Evolutionary conservation across 2,888 invertebrate species (phyloP).

Genomic region (Allygus modestus): DNA sequence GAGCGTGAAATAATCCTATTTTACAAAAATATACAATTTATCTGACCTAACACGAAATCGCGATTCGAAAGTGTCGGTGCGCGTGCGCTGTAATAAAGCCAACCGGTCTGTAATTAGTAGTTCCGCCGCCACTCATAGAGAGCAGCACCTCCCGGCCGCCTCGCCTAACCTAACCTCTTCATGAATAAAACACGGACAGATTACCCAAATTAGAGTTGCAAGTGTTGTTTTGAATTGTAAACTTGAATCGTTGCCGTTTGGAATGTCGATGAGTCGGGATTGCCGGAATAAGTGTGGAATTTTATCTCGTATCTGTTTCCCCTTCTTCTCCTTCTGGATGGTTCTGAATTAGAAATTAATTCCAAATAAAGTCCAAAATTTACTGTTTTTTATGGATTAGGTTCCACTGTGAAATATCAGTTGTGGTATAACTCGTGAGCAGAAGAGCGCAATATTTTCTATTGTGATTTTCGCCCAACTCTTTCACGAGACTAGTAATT

Average conservation of each 20-base stretch:
- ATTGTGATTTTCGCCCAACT: too few species aligned
- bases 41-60: not conserved
- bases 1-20: not conserved
- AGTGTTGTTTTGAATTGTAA: conserved; percentile 57
- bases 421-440: too few species aligned
- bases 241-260: conserved; percentile 41
- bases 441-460: too few species aligned
- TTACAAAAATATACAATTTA: not conserved
- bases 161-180: conserved; percentile 49
- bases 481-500: too few species aligned
- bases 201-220: conserved; percentile 55
- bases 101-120: conserved; percentile 31
- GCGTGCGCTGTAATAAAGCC: conserved; percentile 17
- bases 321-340: too few species aligned
- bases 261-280: conserved; percentile 48
- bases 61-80: not conserved
- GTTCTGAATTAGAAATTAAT: too few species aligned
- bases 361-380: too few species aligned
- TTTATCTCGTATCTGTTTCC: not conserved
- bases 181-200: conserved; percentile 46
- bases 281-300: not conserved
- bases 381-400: too few species aligned
- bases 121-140: conserved; percentile 47
- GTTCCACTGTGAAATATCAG: too few species aligned
- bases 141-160: conserved; percentile 47